Base-by-base conservation (phyloP, 1,140 invertebrate species). In the Polypedilum vanderplanki region DNA sequence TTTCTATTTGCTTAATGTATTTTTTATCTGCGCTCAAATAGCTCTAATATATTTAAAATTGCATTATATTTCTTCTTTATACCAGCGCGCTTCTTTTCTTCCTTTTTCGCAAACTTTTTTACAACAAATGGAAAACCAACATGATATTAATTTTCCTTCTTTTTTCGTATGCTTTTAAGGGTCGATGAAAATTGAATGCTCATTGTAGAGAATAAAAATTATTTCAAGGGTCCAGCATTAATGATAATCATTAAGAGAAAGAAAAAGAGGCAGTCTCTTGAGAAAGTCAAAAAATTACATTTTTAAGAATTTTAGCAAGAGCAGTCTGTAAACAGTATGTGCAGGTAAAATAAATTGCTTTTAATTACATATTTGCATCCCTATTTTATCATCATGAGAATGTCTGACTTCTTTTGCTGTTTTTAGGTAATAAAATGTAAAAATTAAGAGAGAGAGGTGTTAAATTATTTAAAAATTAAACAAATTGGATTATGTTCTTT, bases 1-100 rank as follows among this genome's bases (percentile, higher is more conserved):
- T 57, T 57, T 57, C 46, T 57, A 57, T 57, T 57, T 57, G 46
- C 46, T 57, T 57, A 57, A 57, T 57, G 46, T 57, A 57, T 57
- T 57, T 57, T 57, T 57, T 57, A 57, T 57, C 46, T 57, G 9
- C 15, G 1, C 24, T 57, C 46, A 57, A 57, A 57, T 57, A 57
- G 46, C 46, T 57, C 46, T 57, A 57, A 57, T 57, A 57, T 57
- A 57, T 57, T 57, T 57, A 57, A 57, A 57, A 57, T 57, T 57
- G 46, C 46, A 57, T 57, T 57, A 57, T 15, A 57, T 57, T 57
- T 57, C 46, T 57, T 57, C 3, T 46, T 46, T 46, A 1, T 46
- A 8, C 41, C 15, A 46, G 24, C 24, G 1, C 24, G n/a, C 7
- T 57, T 57, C 46, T 12, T 57, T 12, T 57, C 4, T 57, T 46